Evolutionary conservation across 2,888 invertebrate genomes (phyloP).

Genomic region (Julus scandinavius): DNA sequence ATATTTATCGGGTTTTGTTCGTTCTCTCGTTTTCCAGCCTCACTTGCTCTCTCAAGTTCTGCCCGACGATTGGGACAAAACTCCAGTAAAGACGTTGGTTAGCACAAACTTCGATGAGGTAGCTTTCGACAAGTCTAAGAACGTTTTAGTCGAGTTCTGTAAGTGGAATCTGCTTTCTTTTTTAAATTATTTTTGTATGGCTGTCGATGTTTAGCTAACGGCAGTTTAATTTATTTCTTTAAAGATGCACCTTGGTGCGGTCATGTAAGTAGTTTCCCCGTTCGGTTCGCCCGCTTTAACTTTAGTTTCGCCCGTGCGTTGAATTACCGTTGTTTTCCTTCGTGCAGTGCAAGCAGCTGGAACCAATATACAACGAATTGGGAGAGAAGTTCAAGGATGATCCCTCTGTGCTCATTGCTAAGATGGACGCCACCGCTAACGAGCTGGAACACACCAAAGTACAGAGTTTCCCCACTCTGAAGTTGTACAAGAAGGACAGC

Average conservation of each 20-base stretch:
- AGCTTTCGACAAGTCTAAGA: slow-evolving; percentile 85
- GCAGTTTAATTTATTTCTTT: slow-evolving; percentile 58
- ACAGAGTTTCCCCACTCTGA: slow-evolving; percentile 93
- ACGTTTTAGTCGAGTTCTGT: slow-evolving; percentile 97
- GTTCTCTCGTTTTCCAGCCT: slow-evolving; percentile 69
- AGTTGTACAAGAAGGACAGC: slow-evolving; percentile 90
- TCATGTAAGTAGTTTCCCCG: slow-evolving; percentile 69
- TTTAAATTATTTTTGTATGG: too few relatives aligned
- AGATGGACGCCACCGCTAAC: slow-evolving; percentile 98
- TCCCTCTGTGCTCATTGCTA: slow-evolving; percentile 88
- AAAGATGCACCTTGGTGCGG: slow-evolving; percentile 94
- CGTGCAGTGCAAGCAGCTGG: slow-evolving; percentile 86
- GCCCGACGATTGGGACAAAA: slow-evolving; percentile 97
- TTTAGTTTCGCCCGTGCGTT: background rate
- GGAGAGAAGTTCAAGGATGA: slow-evolving; percentile 90
- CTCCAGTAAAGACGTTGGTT: slow-evolving; percentile 91
- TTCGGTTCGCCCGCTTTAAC: background rate
- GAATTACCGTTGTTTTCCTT: background rate
- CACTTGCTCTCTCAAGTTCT: slow-evolving; percentile 93
- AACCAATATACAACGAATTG: slow-evolving; percentile 95
- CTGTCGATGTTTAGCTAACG: background rate
- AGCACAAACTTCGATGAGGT: slow-evolving; percentile 96
- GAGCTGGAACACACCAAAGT: slow-evolving; percentile 97
- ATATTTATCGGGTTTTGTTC: background rate
- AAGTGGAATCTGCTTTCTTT: slow-evolving; percentile 61